Percentiles rank a stretch among this genome's conserved stretches.
Conservation (phyloP, 2,888 invertebrate genomes). For the Apodemia mormo region DNA sequence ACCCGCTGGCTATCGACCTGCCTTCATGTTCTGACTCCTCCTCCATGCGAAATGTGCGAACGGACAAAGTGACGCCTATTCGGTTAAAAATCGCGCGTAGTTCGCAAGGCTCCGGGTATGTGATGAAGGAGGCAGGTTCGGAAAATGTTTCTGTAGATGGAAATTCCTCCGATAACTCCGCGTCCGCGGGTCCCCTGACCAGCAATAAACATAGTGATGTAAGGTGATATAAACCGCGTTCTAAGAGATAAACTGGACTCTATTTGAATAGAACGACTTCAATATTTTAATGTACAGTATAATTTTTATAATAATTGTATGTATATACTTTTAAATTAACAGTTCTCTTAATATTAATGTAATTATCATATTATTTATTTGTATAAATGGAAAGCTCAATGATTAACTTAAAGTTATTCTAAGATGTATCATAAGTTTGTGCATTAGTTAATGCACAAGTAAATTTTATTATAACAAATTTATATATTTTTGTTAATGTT, state of each 20-base stretch:
- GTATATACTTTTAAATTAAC: conserved; percentile 47
- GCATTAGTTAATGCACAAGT: conserved; percentile 67
- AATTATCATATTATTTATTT: conserved; percentile 74
- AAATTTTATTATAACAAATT: conserved; percentile 60
- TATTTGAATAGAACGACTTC: conserved; percentile 24
- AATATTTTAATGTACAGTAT: conserved; percentile 39
- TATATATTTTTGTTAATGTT: conserved; percentile 69
- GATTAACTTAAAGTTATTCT: conserved; percentile 77
- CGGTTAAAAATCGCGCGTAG: conserved; percentile 92
- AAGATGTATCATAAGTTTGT: conserved; percentile 63
- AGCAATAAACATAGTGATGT: conserved; percentile 92
- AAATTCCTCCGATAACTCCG: conserved; percentile 46
- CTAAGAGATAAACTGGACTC: conserved; percentile 38
- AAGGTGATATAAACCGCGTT: conserved; percentile 87
- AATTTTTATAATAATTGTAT: conserved; percentile 55
- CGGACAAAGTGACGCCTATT: conserved; percentile 88
- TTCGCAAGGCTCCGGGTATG: conserved; percentile 87
- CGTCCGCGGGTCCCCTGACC: conserved; percentile 50
- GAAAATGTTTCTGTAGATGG: conserved; percentile 52
- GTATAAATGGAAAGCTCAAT: conserved; percentile 81
- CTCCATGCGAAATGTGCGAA: conserved; percentile 81
- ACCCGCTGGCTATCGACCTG: conserved; percentile 70
- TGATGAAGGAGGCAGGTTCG: conserved; percentile 75
- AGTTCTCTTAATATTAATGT: conserved; percentile 49
- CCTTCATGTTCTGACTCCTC: conserved; percentile 66